Conservation (phyloP, 2,888 invertebrate species). For the Agrotis exclamationis region DNA sequence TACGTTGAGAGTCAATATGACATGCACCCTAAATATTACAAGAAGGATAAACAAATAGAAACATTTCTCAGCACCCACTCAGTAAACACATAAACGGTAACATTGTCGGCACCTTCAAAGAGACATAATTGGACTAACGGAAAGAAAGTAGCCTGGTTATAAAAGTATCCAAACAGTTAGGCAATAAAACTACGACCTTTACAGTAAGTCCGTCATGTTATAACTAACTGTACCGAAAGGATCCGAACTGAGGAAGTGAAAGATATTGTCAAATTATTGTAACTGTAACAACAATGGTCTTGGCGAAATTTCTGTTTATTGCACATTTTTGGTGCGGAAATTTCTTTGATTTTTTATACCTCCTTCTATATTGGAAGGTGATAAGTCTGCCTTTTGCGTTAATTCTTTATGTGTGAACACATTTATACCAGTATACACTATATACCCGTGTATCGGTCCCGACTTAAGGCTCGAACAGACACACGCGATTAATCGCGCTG, state of each 20-base stretch:
- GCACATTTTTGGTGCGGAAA: slow-evolving; percentile 55
- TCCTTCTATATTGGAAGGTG: too few species aligned
- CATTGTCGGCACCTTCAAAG: slow-evolving; percentile 81
- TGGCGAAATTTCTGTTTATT: slow-evolving; percentile 61
- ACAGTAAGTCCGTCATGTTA: slow-evolving; percentile 58
- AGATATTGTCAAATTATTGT: slow-evolving; percentile 49
- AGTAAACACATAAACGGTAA: slow-evolving; percentile 72
- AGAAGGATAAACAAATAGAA: slow-evolving; percentile 18
- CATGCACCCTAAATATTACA: slow-evolving; percentile 1
- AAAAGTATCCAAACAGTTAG: slow-evolving; percentile 74
- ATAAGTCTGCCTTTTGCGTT: neutral
- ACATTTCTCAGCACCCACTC: slow-evolving; percentile 41
- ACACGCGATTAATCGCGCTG: too few species aligned
- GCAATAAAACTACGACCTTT: slow-evolving; percentile 74
- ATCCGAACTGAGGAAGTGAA: slow-evolving; percentile 45
- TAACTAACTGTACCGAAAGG: slow-evolving; percentile 66
- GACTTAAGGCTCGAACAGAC: too few species aligned
- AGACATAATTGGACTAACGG: slow-evolving; percentile 82
- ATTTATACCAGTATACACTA: too few species aligned
- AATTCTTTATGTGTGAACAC: neutral
- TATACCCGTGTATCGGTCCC: too few species aligned
- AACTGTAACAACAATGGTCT: slow-evolving; percentile 63
- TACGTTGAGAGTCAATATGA: neutral
- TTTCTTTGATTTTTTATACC: slow-evolving; percentile 37
- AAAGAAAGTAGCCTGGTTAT: slow-evolving; percentile 85